phyloP scores from a whole-genome alignment of 1,140 invertebrate genomes.

The Periplaneta americana region DNA sequence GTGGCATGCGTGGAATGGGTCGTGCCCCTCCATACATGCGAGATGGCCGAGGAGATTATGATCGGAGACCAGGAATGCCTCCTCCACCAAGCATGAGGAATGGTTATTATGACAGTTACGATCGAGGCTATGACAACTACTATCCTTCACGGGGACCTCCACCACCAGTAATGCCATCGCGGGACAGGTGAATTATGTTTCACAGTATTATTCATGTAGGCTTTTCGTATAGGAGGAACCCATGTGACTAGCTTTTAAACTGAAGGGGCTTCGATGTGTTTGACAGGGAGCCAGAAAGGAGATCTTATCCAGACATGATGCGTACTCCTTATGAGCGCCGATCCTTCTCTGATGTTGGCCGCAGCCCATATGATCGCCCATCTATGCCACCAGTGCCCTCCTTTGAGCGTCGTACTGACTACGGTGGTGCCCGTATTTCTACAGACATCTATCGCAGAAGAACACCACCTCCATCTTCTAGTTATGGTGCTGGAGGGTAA shows the following conservation, averaged over 20 bases:
- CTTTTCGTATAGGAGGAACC: not conserved
- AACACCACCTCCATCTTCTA: slow-evolving; percentile 18
- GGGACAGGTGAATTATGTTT: slow-evolving; percentile 9
- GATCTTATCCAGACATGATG: slow-evolving; percentile 17
- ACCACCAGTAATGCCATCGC: slow-evolving; percentile 18
- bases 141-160: slow-evolving; percentile 24
- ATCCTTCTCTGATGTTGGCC: slow-evolving; percentile 8
- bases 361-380: slow-evolving; percentile 21
- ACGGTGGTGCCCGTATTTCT: slow-evolving; percentile 14
- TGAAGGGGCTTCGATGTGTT: not conserved
- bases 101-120: slow-evolving; percentile 28
- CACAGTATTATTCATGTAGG: not conserved
- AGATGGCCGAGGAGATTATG: slow-evolving; percentile 22
- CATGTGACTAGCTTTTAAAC: not conserved
- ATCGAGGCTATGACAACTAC: slow-evolving; percentile 25
- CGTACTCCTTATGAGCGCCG: slow-evolving; percentile 16
- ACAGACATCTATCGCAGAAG: slow-evolving; percentile 22
- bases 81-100: slow-evolving; percentile 28
- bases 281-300: slow-evolving; percentile 18
- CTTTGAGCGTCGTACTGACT: slow-evolving; percentile 19
- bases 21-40: slow-evolving; percentile 19
- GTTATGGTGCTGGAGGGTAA: slow-evolving; percentile 6
- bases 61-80: slow-evolving; percentile 20
- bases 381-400: slow-evolving; percentile 11
- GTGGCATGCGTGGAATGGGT: slow-evolving; percentile 24